Evolutionary conservation across 2,113 vertebrate species (phyloP).

Genomic region (Triplophysa tibetana): DNA sequence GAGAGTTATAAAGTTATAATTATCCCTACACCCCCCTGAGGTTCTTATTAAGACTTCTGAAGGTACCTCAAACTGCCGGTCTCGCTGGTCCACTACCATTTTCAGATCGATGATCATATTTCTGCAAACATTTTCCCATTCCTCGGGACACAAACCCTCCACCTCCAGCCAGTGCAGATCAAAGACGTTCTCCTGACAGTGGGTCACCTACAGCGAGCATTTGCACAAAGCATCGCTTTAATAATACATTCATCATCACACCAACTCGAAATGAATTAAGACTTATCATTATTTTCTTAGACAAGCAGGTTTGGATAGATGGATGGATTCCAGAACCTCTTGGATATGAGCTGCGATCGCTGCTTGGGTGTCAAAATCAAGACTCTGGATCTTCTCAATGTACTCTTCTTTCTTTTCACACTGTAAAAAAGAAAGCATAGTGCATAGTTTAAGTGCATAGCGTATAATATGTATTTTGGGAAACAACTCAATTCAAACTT

Average conservation of each 20-base stretch:
- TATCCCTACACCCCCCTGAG: too few species aligned
- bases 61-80: constrained; percentile 91
- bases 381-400: constrained; percentile 92
- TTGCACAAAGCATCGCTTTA: not conserved
- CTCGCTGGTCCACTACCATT: constrained; percentile 93
- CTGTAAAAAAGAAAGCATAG: constrained; percentile 67
- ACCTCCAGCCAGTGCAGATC: constrained; percentile 96
- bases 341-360: constrained; percentile 96
- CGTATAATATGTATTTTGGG: too few species aligned
- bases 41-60: not conserved
- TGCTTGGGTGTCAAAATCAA: constrained; percentile 97
- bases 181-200: constrained; percentile 97
- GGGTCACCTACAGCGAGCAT: constrained; percentile 84
- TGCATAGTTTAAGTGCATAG: too few species aligned
- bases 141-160: constrained; percentile 82
- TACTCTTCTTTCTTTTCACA: constrained; percentile 98
- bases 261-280: too few species aligned
- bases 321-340: constrained; percentile 76
- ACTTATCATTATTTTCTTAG: too few species aligned
- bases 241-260: not conserved
- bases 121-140: constrained; percentile 86
- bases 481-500: too few species aligned
- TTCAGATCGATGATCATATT: constrained; percentile 90
- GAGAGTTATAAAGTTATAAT: not conserved
- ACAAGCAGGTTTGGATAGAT: not conserved